Conservation (phyloP, 2,113 vertebrate genomes). For the Arothron firmamentum region DNA sequence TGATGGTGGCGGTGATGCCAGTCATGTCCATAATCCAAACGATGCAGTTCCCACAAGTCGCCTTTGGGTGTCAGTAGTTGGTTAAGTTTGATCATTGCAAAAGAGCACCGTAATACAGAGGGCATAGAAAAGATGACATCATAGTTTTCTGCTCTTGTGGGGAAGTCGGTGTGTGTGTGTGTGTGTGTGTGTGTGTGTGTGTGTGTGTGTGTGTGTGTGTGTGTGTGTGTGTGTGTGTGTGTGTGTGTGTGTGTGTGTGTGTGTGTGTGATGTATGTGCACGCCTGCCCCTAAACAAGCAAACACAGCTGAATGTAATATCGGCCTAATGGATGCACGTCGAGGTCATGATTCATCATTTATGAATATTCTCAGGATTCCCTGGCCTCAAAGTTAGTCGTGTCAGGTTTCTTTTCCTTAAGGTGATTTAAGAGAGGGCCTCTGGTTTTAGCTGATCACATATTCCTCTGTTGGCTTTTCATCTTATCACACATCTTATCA, state of each 20-base stretch:
- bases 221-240: constrained; percentile 44
- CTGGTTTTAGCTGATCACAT: constrained; percentile 26
- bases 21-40: constrained; percentile 2
- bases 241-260: constrained; percentile 40
- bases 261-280: constrained; percentile 31
- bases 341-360: constrained; percentile 47
- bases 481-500: background rate
- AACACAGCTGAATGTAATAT: constrained; percentile 50
- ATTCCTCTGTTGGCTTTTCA: background rate
- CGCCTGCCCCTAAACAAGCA: constrained; percentile 38
- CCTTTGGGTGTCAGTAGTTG: constrained; percentile 64
- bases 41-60: constrained; percentile 28
- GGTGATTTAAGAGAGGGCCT: constrained; percentile 46
- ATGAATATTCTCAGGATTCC: constrained; percentile 36
- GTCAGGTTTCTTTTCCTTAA: constrained; percentile 46
- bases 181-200: constrained; percentile 35
- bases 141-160: constrained; percentile 63
- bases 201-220: constrained; percentile 44
- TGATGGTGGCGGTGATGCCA: background rate
- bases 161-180: constrained; percentile 47
- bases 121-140: constrained; percentile 70
- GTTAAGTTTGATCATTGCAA: constrained; percentile 43
- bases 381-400: constrained; percentile 47
- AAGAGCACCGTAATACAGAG: constrained; percentile 47
- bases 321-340: constrained; percentile 39